phyloP scores from a whole-genome alignment of 1,140 invertebrate species.

The Anthonomus grandis region DNA sequence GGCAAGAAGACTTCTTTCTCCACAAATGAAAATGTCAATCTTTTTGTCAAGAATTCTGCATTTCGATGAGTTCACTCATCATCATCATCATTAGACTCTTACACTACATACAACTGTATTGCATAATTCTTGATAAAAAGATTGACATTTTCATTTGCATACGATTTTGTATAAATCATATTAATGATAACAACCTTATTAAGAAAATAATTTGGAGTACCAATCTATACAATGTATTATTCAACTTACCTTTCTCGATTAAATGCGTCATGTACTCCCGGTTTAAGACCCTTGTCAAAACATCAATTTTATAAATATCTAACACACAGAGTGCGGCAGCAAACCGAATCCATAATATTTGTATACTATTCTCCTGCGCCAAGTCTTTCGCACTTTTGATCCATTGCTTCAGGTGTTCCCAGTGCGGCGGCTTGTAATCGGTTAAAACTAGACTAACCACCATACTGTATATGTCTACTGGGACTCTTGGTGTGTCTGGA shows the following conservation, averaged over 20 bases:
- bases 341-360: conserved; percentile 51
- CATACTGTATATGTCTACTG: conserved; percentile 50
- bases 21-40: too few relatives aligned
- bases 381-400: conserved; percentile 46
- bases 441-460: conserved; percentile 53
- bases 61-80: too few relatives aligned
- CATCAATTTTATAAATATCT: conserved; percentile 53
- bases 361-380: conserved; percentile 40
- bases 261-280: conserved; percentile 48
- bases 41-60: too few relatives aligned
- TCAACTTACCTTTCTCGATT: conserved; percentile 37
- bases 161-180: too few relatives aligned
- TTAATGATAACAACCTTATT: too few relatives aligned
- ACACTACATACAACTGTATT: too few relatives aligned
- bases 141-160: too few relatives aligned
- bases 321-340: conserved; percentile 54
- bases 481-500: conserved; percentile 33
- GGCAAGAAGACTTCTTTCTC: too few relatives aligned
- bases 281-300: conserved; percentile 54
- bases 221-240: too few relatives aligned
- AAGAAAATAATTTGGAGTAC: too few relatives aligned
- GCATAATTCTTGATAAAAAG: too few relatives aligned
- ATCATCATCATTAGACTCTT: too few relatives aligned
- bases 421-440: conserved; percentile 58
- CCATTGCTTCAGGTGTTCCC: conserved; percentile 51